Base-by-base conservation (phyloP, 2,888 invertebrate species). In the Melangyna quadrimaculata region DNA sequence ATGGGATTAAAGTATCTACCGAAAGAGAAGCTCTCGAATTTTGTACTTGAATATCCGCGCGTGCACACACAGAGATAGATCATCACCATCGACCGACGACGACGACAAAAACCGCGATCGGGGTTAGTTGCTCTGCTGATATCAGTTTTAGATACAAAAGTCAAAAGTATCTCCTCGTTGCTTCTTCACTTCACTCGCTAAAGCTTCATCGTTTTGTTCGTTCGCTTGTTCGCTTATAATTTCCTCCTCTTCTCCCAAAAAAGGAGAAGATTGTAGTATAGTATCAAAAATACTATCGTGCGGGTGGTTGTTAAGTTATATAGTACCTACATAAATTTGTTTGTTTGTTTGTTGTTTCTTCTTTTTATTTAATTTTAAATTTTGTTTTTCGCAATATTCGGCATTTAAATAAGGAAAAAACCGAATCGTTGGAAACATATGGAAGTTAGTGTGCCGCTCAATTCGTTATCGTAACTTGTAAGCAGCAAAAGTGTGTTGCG, bases 1-100 rank as follows among this genome's bases (percentile, higher is more conserved):
- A 86, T 81, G 86, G 86, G 81, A 86, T 81, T 86, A 81, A 86
- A 86, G 86, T 78, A 86, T 86, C 86, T 81, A 86, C 86, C 75
- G 86, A 86, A 86, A 81, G 86, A 81, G 81, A 86, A 86, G 86
- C 81, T 86, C 86, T 86, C 73, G 81, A 65, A 65, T 43, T 81
- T 77, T 51, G 70, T 51, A 67, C 48, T 77, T 81, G 65, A 86
- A 86, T 86, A 86, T 86, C 86, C 86, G 81, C 81, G 84, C 80
- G 81, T 75, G 74, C 79, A 65, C 73, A 80, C 55, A 78, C 67
- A 70, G 32, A 67, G 55, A 65, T 65, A 65, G 70, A 70, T 70
- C 70, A 81, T 73, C 75, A 72, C 71, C 75, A 70, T 69, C 73
- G 61, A 59, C 19, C 63, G 37, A 74, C 67, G 67, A 79, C 63